Percentiles rank a stretch among this genome's conserved stretches.
Conservation (phyloP, 2,797 vertebrate genomes). For the Danionella dracula region DNA sequence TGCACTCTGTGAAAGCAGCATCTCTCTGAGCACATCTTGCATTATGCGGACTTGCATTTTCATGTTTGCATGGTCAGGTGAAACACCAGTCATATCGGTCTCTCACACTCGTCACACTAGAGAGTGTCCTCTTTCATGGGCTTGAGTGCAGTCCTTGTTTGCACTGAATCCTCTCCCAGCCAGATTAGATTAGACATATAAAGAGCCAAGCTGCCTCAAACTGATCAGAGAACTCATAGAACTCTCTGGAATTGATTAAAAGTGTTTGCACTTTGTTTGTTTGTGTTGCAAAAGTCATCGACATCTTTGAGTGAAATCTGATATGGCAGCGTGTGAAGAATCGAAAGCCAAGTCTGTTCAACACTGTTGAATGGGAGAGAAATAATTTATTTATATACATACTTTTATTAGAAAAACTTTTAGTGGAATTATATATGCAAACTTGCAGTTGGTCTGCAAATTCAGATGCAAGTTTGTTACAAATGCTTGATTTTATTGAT, state of each 20-base stretch:
- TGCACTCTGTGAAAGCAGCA: background rate
- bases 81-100: background rate
- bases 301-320: background rate
- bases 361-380: too few species aligned
- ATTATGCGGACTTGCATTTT: background rate
- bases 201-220: background rate
- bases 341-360: too few species aligned
- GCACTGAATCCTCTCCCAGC: background rate
- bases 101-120: background rate
- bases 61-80: background rate
- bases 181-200: background rate
- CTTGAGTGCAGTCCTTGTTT: background rate
- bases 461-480: too few species aligned
- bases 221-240: background rate
- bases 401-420: too few species aligned
- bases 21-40: background rate
- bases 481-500: too few species aligned
- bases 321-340: too few species aligned
- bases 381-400: too few species aligned
- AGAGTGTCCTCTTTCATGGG: background rate
- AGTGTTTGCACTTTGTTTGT: background rate
- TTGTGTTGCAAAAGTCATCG: background rate
- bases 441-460: too few species aligned
- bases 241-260: background rate
- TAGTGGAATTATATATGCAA: too few species aligned